Conservation (phyloP, 1,140 invertebrate species). For the Dendrolimus punctatus region DNA sequence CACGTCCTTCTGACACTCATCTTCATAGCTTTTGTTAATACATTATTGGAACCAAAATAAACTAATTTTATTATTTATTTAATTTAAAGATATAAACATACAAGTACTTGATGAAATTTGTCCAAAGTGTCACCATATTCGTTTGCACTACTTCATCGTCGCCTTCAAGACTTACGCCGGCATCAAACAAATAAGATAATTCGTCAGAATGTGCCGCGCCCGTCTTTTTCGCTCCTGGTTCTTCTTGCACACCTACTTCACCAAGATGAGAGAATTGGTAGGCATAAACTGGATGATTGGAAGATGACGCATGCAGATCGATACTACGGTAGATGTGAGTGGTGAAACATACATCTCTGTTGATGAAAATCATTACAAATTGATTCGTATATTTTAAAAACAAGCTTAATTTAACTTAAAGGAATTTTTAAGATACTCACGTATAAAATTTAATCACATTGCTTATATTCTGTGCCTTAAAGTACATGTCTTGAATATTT, state of each 20-base stretch:
- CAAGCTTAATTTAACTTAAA: background rate
- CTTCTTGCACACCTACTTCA: constrained; percentile 29
- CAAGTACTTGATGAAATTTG: constrained; percentile 55
- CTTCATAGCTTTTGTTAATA: too few species aligned
- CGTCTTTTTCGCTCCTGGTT: constrained; percentile 26
- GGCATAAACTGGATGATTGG: constrained; percentile 32
- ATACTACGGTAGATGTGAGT: constrained; percentile 43
- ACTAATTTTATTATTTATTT: too few species aligned
- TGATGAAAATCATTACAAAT: constrained; percentile 3
- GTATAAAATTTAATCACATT: constrained; percentile 41
- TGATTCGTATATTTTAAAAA: too few species aligned
- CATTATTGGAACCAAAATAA: too few species aligned
- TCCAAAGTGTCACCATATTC: constrained; percentile 38
- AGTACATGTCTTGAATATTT: constrained; percentile 45
- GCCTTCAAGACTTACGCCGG: constrained; percentile 23
- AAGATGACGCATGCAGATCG: constrained; percentile 26
- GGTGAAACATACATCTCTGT: constrained; percentile 51
- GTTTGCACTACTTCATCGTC: constrained; percentile 38
- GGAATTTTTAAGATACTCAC: constrained; percentile 15
- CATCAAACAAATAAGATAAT: constrained; percentile 42
- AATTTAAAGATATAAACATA: constrained; percentile 22
- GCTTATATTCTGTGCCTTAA: constrained; percentile 27
- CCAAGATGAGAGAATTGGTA: constrained; percentile 50
- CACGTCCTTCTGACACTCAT: too few species aligned
- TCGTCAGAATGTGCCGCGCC: constrained; percentile 58